Base-by-base conservation (phyloP, 2,888 invertebrate species). In the Drosophila demipolita region DNA sequence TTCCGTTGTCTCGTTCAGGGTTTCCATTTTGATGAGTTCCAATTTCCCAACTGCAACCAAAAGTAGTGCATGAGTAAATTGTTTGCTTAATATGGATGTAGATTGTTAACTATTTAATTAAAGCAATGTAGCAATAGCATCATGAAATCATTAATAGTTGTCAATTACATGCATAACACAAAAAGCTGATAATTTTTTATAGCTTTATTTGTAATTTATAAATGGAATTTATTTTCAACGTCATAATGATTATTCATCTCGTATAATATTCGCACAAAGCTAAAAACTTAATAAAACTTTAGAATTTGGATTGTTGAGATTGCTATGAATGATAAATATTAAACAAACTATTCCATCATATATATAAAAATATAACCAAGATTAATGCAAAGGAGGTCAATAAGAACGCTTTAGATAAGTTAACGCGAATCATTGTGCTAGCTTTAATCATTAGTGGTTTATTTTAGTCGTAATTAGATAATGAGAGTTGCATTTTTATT, bases 61-160 rank as follows among this genome's bases (percentile, higher is more conserved):
- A 66, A 75, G 35, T 29, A 50, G 40, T 55, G 40, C 12, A 20
- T 45, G 29, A 59, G 54, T 40, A 26, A 57, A 65, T 35, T 52
- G 40, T 29, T 48, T 50, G 15, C n/a, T 26, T 3, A 15, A 38
- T 32, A 15, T 38, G 6, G n/a, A 29, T 36, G 26, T 20, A 26
- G 50, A 81, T 77, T n/a, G n/a, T 35, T 58, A 81, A 71, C 83
- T 71, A 17, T 77, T 57, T 68, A 73, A 80, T 80, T 73, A 40
- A 26, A 26, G 32, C 26, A 40, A 26, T 36, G n/a, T 20, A 33
- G 17, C 12, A 2, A 15, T 29, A 36, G 6, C n/a, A 17, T 7
- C 4, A 17, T 23, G 26, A n/a, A 54, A 59, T 62, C 40, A 63
- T 45, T 35, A 45, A 38, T 53, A 63, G 69, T 62, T 64, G 26